A percentile compares a stretch with the other conserved stretches of the same genome.
phyloP scores from a whole-genome alignment of 2,113 vertebrate species.

The Heloderma charlesbogerti region DNA sequence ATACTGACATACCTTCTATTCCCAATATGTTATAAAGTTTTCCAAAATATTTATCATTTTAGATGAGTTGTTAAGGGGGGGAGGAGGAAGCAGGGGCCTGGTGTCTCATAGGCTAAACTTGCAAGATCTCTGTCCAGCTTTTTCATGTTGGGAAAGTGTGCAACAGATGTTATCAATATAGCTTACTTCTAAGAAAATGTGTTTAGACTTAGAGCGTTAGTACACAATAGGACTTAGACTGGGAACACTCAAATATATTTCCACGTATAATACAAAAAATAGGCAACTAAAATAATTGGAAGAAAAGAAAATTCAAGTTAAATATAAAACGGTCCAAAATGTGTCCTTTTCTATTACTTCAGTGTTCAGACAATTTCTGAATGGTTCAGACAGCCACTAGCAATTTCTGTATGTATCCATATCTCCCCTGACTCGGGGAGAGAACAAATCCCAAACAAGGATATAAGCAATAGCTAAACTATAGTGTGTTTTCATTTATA shows the following conservation, averaged over 20 bases:
- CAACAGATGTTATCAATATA: background rate
- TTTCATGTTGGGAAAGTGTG: background rate
- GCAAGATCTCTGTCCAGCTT: background rate
- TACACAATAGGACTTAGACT: background rate
- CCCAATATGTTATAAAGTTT: background rate
- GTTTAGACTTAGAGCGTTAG: background rate
- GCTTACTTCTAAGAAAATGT: background rate
- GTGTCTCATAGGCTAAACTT: background rate
- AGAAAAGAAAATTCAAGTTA: background rate
- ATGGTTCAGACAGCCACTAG: background rate
- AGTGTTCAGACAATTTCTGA: background rate
- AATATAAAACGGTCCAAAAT: background rate
- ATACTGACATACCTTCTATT: background rate
- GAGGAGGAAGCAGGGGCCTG: background rate
- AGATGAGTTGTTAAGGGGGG: background rate
- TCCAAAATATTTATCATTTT: background rate
- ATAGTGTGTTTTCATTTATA: background rate
- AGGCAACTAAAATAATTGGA: background rate
- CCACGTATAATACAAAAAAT: background rate
- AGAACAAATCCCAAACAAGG: background rate
- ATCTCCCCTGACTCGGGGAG: background rate
- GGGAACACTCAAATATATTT: background rate
- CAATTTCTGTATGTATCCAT: no score
- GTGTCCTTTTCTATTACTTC: background rate
- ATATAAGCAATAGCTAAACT: background rate